Conservation (phyloP, 2,888 invertebrate species). For the Thelaira solivaga region DNA sequence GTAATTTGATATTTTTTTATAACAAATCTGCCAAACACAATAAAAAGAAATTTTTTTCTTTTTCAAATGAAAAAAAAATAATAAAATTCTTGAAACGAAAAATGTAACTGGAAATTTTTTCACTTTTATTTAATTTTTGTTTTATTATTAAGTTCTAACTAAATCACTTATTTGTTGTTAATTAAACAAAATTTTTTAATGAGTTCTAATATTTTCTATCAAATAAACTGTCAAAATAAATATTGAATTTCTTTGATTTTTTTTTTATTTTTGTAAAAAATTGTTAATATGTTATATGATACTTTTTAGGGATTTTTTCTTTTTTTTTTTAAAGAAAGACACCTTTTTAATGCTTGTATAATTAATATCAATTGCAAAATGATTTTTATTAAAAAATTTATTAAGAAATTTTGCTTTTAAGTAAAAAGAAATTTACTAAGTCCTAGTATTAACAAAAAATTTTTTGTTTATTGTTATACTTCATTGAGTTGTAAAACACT, state of each 20-base stretch:
- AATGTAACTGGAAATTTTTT: no score
- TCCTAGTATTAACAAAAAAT: not conserved
- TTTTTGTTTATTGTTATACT: no score
- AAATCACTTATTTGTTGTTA: conserved; percentile 53
- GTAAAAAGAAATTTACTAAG: not conserved
- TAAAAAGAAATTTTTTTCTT: not conserved
- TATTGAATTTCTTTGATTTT: conserved; percentile 68
- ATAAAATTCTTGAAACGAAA: not conserved
- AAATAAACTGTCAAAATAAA: conserved; percentile 70
- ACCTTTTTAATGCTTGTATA: no score
- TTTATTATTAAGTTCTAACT: conserved; percentile 10
- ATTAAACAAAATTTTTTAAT: conserved; percentile 43
- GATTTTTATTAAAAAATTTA: not conserved
- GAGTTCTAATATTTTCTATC: conserved; percentile 13
- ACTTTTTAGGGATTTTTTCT: no score
- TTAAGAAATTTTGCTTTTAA: not conserved
- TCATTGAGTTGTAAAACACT: no score
- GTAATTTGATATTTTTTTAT: conserved; percentile 46
- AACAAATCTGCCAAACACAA: conserved; percentile 37
- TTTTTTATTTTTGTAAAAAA: no score
- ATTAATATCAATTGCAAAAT: conserved; percentile 1
- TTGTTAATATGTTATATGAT: no score
- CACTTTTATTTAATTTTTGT: no score
- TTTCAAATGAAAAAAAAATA: not conserved
- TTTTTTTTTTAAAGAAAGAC: no score